Evolutionary conservation across 1,140 invertebrate species (phyloP), one percentile per base, ranked within the genome.

Genomic region (Hylaeus volcanicus): DNA sequence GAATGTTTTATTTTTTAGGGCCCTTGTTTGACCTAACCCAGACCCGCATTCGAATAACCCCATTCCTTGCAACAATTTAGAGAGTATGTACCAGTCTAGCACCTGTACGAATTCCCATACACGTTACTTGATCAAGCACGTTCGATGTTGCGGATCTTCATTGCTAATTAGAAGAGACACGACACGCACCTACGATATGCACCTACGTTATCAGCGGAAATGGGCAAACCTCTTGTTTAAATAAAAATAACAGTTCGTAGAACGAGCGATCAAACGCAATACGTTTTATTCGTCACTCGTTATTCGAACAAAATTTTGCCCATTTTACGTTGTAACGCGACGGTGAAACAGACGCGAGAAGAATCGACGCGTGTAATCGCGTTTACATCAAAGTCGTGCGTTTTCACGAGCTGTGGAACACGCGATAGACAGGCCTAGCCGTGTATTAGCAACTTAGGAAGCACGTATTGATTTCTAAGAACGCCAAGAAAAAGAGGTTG

Each of bases 401-500:
- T 5, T 60, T 60, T 1, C 26, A 37, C n/a, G 9, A 68, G 15
- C 65, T 48, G n/a, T 1, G 15, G 26, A 68, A n/a, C 3, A n/a
- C 15, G 6, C 65, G 65, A 37, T 9, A 9, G 3, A 51, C 51
- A 66, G 63, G 39, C 45, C 53, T 65, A 51, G 26, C 14, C 39
- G 53, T 61, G 71, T 83, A 75, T 75, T 70, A 81, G 70, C 69
- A 76, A 76, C 66, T 81, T 75, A 81, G 68, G 69, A 77, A 56
- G 64, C 74, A 61, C 58, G 65, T 87, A 87, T 87, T 74, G 85
- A 87, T 87, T 86, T 73, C 65, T 72, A 75, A 85, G 81, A 81
- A 82, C 76, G 69, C 73, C 76, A 82, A 83, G 73, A 73, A 81
- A 84, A 82, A 88, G 82, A 87, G 80, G 78, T 83, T 83, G 74